A percentile compares a stretch with the other conserved stretches of the same genome.
Conservation (phyloP, 2,113 vertebrate genomes). For the Tragelaphus scriptus region DNA sequence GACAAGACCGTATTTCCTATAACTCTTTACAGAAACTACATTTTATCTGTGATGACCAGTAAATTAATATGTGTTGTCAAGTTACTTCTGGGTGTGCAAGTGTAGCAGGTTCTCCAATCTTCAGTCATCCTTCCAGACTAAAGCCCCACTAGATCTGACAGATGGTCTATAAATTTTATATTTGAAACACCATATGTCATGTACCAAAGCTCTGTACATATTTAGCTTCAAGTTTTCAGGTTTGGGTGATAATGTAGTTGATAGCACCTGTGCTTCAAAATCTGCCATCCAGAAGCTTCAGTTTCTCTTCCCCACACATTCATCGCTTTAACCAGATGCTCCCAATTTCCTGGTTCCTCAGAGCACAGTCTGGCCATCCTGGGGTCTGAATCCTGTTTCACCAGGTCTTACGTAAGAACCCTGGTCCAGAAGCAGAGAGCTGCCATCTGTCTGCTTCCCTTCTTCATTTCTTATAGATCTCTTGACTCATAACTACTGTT, state of each 20-base stretch:
- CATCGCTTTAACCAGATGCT: conserved; percentile 64
- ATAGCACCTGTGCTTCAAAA: conserved; percentile 64
- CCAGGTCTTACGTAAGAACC: conserved; percentile 46
- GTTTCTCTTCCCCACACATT: conserved; percentile 62
- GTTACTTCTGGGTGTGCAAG: conserved; percentile 45
- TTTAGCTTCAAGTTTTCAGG: conserved; percentile 59
- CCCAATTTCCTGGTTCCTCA: conserved; percentile 61
- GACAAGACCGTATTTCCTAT: not conserved
- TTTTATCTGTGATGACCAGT: not conserved
- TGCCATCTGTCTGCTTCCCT: conserved; percentile 45
- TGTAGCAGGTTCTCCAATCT: conserved; percentile 33
- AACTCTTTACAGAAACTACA: not conserved
- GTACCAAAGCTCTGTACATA: conserved; percentile 47
- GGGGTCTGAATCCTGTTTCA: conserved; percentile 6
- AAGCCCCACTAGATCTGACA: conserved; percentile 43
- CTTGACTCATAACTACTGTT: not conserved
- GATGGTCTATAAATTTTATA: conserved; percentile 69
- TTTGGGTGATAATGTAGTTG: conserved; percentile 59
- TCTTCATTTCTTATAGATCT: conserved; percentile 34
- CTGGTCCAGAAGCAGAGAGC: conserved; percentile 19
- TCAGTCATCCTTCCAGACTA: conserved; percentile 35
- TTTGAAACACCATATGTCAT: conserved; percentile 69
- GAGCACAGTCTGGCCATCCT: conserved; percentile 53
- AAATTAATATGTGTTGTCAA: conserved; percentile 45
- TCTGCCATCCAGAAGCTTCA: conserved; percentile 66